These are phyloP conservation scores for Ophiothrix spiculata DNA, from an alignment of 35 echinoderm and acorn worm genomes.

Conservation along the genomic window DNA sequence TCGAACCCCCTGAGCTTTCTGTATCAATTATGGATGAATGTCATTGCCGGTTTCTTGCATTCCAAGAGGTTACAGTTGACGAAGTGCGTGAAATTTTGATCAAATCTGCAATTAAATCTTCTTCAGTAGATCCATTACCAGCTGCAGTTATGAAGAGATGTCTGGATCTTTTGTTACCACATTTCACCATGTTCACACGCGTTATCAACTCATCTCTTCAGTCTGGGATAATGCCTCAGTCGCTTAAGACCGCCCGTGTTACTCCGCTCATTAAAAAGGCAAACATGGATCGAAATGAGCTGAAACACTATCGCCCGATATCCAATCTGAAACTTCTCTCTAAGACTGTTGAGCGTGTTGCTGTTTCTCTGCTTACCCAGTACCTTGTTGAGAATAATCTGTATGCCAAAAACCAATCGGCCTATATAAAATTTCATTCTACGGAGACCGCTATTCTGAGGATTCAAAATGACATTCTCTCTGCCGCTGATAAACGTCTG, in stretches of 20 bases:
- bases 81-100: conserved; percentile 29
- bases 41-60: background rate
- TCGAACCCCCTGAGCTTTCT: background rate
- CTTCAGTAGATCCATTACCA: conserved; percentile 28
- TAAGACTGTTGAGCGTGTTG: conserved; percentile 48
- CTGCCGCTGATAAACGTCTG: conserved; percentile 34
- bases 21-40: background rate
- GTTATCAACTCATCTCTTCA: conserved; percentile 22
- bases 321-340: conserved; percentile 34
- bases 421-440: conserved; percentile 46
- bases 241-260: conserved; percentile 9
- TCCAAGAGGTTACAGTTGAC: conserved; percentile 17
- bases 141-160: conserved; percentile 21
- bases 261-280: conserved; percentile 19
- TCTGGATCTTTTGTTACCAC: conserved; percentile 8
- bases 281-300: conserved; percentile 20
- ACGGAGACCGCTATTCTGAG: conserved; percentile 49
- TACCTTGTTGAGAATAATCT: conserved; percentile 31
- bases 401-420: conserved; percentile 28
- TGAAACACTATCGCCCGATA: conserved; percentile 38
- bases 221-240: conserved; percentile 11
- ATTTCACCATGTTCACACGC: conserved; percentile 22
- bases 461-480: conserved; percentile 53
- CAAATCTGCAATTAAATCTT: conserved; percentile 10
- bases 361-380: no score